These are phyloP conservation scores for Euplagia quadripunctaria DNA, from an alignment of 2,888 invertebrate species.

Conservation along the genomic window DNA sequence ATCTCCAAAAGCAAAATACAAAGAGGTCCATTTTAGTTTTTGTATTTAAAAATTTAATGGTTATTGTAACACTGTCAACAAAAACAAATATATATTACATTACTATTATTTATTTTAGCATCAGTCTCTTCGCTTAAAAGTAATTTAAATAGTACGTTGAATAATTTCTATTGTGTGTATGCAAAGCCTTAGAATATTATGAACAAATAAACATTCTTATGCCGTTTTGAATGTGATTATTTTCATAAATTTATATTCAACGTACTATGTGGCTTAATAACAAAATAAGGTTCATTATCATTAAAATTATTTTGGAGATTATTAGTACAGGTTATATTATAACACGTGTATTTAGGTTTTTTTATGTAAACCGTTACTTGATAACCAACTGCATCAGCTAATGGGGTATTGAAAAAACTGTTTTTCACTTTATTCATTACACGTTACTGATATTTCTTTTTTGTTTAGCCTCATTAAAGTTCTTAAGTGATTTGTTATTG, in stretches of 20 bases:
- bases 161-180: conserved; percentile 20
- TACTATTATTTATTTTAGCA: neutral
- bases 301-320: too few species aligned
- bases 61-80: neutral
- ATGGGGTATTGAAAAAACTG: too few species aligned
- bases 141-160: conserved; percentile 1
- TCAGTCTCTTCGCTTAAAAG: conserved; percentile 6
- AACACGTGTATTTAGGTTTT: too few species aligned
- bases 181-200: conserved; percentile 15
- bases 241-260: conserved; percentile 12
- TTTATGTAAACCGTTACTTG: too few species aligned
- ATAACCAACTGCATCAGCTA: too few species aligned
- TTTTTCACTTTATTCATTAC: too few species aligned
- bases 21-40: neutral
- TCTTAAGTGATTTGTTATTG: too few species aligned
- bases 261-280: neutral
- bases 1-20: neutral
- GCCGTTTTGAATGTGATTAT: conserved; percentile 4
- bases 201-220: conserved; percentile 9
- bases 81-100: neutral
- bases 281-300: neutral
- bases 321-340: too few species aligned
- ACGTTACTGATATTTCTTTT: too few species aligned
- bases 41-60: neutral
- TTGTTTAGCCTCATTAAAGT: too few species aligned